Conservation (phyloP, 2,888 invertebrate genomes). For the Callyntrura sp. region DNA sequence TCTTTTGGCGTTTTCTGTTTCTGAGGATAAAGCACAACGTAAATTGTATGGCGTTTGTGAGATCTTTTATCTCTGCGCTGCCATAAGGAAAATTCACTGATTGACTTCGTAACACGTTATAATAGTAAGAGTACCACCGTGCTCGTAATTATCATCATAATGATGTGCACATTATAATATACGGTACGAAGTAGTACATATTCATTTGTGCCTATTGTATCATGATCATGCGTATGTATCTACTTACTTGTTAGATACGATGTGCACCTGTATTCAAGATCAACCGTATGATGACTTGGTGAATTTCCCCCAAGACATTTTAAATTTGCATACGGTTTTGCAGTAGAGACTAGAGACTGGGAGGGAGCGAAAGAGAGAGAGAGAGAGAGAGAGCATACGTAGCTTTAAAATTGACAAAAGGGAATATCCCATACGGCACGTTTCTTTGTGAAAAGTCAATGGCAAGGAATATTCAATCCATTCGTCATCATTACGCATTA, state of each 20-base stretch:
- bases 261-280: not conserved
- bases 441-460: slow-evolving; percentile 14
- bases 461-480: not conserved
- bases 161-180: too few relatives aligned
- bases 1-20: slow-evolving; percentile 40
- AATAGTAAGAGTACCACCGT: not conserved
- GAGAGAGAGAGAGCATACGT: not conserved
- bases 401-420: slow-evolving; percentile 25
- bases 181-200: too few relatives aligned
- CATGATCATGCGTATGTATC: not conserved
- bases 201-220: not conserved
- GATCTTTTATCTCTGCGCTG: too few relatives aligned
- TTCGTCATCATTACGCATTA: not conserved
- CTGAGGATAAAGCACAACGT: slow-evolving; percentile 8
- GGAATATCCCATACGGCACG: slow-evolving; percentile 48
- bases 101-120: slow-evolving; percentile 25
- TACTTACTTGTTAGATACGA: not conserved
- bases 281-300: slow-evolving; percentile 24
- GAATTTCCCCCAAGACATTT: slow-evolving; percentile 22
- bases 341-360: not conserved
- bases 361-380: not conserved
- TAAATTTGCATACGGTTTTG: slow-evolving; percentile 14
- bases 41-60: not conserved
- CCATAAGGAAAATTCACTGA: not conserved
- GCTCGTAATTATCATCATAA: too few relatives aligned